A percentile compares a stretch with the other conserved stretches of the same genome.
Evolutionary conservation across 2,113 vertebrate species (phyloP).

Genomic region (Rhinoderma darwinii): DNA sequence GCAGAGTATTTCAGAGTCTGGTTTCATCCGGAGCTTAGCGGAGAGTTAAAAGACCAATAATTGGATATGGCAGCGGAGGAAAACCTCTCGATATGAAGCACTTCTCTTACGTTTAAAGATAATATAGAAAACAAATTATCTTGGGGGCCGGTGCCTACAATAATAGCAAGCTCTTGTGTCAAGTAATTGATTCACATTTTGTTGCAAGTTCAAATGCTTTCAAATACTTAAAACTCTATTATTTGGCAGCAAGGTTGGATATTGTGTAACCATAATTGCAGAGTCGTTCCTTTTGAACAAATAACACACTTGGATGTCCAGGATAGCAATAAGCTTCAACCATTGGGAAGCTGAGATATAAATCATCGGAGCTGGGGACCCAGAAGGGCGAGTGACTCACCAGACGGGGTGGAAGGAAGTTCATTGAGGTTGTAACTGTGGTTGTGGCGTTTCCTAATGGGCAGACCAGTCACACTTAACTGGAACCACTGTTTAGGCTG

Average conservation of each 20-base stretch:
- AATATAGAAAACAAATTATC: conserved; percentile 40
- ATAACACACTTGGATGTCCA: not conserved
- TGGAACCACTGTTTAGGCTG: conserved; percentile 18
- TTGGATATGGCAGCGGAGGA: conserved; percentile 26
- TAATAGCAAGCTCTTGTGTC: conserved; percentile 23
- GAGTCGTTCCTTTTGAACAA: conserved; percentile 1
- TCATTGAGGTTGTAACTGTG: conserved; percentile 38
- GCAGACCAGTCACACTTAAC: conserved; percentile 17
- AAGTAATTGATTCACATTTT: conserved; percentile 31
- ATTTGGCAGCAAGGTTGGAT: conserved; percentile 11
- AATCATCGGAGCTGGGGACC: conserved; percentile 17
- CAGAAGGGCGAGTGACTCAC: conserved; percentile 27
- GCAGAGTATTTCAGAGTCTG: conserved; percentile 2
- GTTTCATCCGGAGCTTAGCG: conserved; percentile 5
- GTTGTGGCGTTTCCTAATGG: conserved; percentile 23
- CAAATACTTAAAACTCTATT: conserved; percentile 32
- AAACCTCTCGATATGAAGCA: conserved; percentile 33
- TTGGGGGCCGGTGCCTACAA: conserved; percentile 18
- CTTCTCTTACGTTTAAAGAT: conserved; percentile 12
- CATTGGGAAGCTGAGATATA: conserved; percentile 18
- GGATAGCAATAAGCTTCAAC: not conserved
- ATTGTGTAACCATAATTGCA: conserved; percentile 49
- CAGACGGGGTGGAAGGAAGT: conserved; percentile 32
- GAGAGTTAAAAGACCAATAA: conserved; percentile 22
- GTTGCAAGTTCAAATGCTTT: conserved; percentile 34